Conservation (phyloP, 1,140 invertebrate genomes). For the Drosophila lini region DNA sequence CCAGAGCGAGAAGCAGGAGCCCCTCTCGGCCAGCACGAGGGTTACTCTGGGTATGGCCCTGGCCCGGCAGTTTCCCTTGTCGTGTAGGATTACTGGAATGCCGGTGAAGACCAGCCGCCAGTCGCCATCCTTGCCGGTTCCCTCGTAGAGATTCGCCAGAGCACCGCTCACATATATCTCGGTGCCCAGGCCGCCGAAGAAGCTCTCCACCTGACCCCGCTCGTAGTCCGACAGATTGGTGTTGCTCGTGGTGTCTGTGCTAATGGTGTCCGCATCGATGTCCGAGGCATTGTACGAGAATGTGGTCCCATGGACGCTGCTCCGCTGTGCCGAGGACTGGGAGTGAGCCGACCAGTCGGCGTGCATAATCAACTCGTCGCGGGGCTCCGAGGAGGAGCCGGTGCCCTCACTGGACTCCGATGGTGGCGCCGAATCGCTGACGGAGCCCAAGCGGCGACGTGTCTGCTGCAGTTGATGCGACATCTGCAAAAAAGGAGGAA, state of each 20-base stretch:
- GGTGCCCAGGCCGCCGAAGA: constrained; percentile 91
- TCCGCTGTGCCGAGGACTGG: constrained; percentile 69
- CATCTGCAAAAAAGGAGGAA: constrained; percentile 54
- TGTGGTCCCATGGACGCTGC: constrained; percentile 74
- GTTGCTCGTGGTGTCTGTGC: constrained; percentile 83
- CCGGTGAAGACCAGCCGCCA: constrained; percentile 93
- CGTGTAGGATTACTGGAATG: constrained; percentile 92
- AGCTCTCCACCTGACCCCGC: constrained; percentile 90
- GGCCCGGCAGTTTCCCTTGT: constrained; percentile 90
- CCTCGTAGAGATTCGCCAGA: constrained; percentile 91
- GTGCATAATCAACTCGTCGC: constrained; percentile 73
- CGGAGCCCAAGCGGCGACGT: constrained; percentile 80
- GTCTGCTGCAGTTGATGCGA: constrained; percentile 75
- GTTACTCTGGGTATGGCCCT: constrained; percentile 90
- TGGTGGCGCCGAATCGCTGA: constrained; percentile 81
- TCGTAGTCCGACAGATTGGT: constrained; percentile 88
- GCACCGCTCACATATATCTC: constrained; percentile 92
- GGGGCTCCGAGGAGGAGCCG: constrained; percentile 78
- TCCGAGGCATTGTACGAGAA: constrained; percentile 77
- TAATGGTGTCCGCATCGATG: constrained; percentile 78
- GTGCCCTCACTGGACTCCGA: constrained; percentile 83
- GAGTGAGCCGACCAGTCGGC: constrained; percentile 78
- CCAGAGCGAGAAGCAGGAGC: constrained; percentile 94
- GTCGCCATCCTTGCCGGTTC: constrained; percentile 85
- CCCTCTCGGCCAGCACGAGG: constrained; percentile 92